Base-by-base conservation (phyloP, 2,888 invertebrate species). In the Pheosia gnoma region DNA sequence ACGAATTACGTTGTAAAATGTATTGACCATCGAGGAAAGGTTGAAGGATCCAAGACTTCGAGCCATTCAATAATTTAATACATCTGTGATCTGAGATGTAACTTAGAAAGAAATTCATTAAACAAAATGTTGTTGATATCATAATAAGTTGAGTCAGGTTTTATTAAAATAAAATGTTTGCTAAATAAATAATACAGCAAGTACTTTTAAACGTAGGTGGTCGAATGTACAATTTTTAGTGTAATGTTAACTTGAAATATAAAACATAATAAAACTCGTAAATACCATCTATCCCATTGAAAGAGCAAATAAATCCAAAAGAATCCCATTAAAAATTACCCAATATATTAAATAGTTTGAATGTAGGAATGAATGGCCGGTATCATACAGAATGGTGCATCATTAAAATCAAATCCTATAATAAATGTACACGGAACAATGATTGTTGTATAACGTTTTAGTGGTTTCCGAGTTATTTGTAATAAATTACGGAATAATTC, bases 401-500 rank as follows among this genome's bases (percentile, higher is more conserved):
- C 89, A 89, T 90, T 89, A 91, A 90, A 89, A 87, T 83, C 79
- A 87, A 91, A 91, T 88, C 87, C 86, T 75, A 69, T 88, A 85
- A 90, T 84, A 83, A 89, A 90, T 89, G 84, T 83, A 79, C 68
- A 75, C 70, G 75, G 72, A 83, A 84, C 80, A 79, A 70, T 59
- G 66, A 79, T 86, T 85, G 83, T 85, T 80, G 74, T 69, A 66
- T 61, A 79, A 74, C 78, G 68, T 76, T 71, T 72, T 70, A 78
- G 72, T 79, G 71, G 74, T 76, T 76, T 77, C 70, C 74, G 82
- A 85, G 87, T 90, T 91, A 93, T 93, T 93, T 89, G 93, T 93
- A 91, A 93, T 93, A 93, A 93, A 93, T 92, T 90, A 90, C 76
- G 80, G 78, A 86, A 91, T 92, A 90, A 91, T 91, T 91, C 90